Percentiles rank a stretch among this genome's conserved stretches.
phyloP scores from a whole-genome alignment of 2,888 invertebrate genomes.

The Thecophora atra region DNA sequence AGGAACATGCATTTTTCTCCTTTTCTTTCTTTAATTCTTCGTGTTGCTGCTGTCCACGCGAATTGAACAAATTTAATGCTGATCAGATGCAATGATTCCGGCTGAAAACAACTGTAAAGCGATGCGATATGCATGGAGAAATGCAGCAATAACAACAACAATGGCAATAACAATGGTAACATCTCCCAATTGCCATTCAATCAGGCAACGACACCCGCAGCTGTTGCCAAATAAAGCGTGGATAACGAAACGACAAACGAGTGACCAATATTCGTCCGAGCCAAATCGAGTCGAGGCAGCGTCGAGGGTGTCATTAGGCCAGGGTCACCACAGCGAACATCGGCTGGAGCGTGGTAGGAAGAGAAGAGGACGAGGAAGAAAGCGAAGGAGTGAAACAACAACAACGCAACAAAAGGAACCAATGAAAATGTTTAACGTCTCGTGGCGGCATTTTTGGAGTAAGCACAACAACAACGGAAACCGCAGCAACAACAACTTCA shows the following conservation, averaged over 20 bases:
- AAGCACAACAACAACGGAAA: neutral
- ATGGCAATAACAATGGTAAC: neutral
- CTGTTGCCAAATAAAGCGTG: conserved; percentile 35
- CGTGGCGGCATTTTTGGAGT: neutral
- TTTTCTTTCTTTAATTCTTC: too few species aligned
- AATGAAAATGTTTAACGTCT: neutral
- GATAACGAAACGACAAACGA: conserved; percentile 27
- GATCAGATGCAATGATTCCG: conserved; percentile 24
- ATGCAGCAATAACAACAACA: neutral
- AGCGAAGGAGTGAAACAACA: neutral
- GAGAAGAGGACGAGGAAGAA: neutral
- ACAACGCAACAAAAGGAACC: neutral
- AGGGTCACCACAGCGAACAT: conserved; percentile 14
- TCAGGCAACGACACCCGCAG: conserved; percentile 14
- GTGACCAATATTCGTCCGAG: conserved; percentile 33
- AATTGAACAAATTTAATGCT: conserved; percentile 25
- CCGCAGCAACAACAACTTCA: neutral
- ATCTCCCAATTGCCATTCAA: conserved; percentile 30
- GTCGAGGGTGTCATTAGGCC: conserved; percentile 34
- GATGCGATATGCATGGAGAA: neutral
- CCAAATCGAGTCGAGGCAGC: neutral
- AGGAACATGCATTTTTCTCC: too few species aligned
- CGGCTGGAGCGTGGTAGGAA: neutral
- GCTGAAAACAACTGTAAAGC: neutral
- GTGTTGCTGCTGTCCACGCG: neutral